Conservation (phyloP, 2,888 invertebrate species). For the Anaspis maculata region DNA sequence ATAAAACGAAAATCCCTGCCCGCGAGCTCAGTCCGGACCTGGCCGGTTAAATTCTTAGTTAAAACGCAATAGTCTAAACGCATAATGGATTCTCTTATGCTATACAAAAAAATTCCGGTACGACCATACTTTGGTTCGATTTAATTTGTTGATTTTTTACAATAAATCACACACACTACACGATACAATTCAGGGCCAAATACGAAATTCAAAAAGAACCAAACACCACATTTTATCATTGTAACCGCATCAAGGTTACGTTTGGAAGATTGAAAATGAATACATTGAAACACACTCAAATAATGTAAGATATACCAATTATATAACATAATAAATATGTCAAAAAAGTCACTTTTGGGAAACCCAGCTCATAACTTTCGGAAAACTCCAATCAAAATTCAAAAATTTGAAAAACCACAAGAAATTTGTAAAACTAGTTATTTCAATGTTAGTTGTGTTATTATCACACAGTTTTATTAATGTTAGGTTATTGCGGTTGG, state of each 20-base stretch:
- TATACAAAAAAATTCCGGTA: constrained; percentile 42
- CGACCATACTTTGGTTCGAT: constrained; percentile 39
- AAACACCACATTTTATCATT: too few species aligned
- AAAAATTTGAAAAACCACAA: neutral
- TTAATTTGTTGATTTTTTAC: constrained; percentile 36
- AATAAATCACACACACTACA: constrained; percentile 27
- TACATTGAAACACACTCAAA: too few species aligned
- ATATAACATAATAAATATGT: too few species aligned
- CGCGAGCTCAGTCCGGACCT: constrained; percentile 5
- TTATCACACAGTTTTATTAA: constrained; percentile 13
- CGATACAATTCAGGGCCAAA: too few species aligned
- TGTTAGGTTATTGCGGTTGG: constrained; percentile 20
- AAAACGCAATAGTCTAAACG: constrained; percentile 44
- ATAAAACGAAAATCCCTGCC: constrained; percentile 26
- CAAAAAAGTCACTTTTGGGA: constrained; percentile 39
- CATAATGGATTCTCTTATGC: constrained; percentile 34
- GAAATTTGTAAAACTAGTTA: constrained; percentile 10
- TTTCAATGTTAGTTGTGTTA: constrained; percentile 23
- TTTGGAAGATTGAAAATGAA: too few species aligned
- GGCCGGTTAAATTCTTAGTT: constrained; percentile 29
- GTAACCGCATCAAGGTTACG: too few species aligned
- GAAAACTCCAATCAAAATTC: constrained; percentile 27
- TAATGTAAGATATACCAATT: too few species aligned
- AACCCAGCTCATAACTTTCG: constrained; percentile 33
- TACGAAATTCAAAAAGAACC: too few species aligned